phyloP scores from a whole-genome alignment of 1,140 invertebrate species.

The Euschistus heros region DNA sequence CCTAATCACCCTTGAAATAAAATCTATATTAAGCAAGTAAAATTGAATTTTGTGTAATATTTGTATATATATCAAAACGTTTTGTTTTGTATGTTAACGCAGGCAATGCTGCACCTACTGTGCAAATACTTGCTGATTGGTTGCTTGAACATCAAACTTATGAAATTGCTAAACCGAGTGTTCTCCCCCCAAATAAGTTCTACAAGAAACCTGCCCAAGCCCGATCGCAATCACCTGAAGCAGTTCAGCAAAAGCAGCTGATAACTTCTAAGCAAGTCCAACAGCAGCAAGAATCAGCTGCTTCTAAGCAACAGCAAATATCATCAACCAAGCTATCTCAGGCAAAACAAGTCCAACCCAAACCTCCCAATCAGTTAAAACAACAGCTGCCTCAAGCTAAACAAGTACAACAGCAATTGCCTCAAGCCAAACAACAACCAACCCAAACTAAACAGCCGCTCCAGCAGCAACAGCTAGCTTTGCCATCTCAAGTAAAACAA shows the following conservation, averaged over 20 bases:
- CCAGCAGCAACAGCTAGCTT: background rate
- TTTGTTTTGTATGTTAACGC: background rate
- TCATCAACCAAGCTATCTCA: background rate
- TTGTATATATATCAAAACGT: background rate
- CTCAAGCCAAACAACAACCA: background rate
- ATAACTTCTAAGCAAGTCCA: background rate
- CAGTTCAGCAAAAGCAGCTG: background rate
- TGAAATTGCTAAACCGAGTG: constrained; percentile 39
- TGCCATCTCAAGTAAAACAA: background rate
- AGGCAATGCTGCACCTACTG: constrained; percentile 55
- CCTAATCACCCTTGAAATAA: too few relatives aligned
- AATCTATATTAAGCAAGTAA: too few relatives aligned
- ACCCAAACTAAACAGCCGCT: background rate
- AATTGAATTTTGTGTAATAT: background rate
- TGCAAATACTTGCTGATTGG: constrained; percentile 67
- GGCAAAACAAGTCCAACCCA: background rate
- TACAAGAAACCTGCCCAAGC: too few relatives aligned
- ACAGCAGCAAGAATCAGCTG: background rate
- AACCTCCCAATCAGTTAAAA: background rate
- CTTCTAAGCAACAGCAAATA: background rate
- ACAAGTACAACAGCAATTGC: background rate
- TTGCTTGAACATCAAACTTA: constrained; percentile 75
- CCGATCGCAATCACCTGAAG: too few relatives aligned
- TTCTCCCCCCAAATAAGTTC: background rate
- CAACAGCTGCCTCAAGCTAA: background rate